Conservation (phyloP, 2,888 invertebrate genomes). For the Trichacis sp. region DNA sequence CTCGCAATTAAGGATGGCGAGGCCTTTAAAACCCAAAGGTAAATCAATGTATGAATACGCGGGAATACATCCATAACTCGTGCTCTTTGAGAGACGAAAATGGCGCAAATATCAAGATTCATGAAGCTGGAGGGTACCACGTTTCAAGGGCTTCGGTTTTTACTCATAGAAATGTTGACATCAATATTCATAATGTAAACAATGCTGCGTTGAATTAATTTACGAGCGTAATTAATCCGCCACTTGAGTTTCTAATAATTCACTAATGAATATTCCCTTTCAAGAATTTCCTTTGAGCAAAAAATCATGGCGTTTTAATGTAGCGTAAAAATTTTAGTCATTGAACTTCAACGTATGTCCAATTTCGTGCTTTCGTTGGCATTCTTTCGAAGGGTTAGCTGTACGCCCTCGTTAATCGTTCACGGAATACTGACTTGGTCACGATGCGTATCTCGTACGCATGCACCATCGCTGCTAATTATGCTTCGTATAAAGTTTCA, state of each 20-base stretch:
- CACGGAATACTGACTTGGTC: conserved; percentile 49
- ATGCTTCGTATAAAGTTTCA: conserved; percentile 43
- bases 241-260: too few relatives aligned
- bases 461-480: conserved; percentile 53
- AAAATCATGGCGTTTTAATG: background rate
- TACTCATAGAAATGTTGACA: conserved; percentile 15
- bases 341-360: conserved; percentile 16
- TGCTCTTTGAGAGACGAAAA: conserved; percentile 35
- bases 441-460: conserved; percentile 54
- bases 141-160: conserved; percentile 20
- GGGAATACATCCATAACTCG: conserved; percentile 38
- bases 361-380: conserved; percentile 11
- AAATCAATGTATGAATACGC: conserved; percentile 44
- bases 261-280: too few relatives aligned
- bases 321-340: conserved; percentile 13
- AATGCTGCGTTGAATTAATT: background rate
- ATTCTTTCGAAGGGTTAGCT: conserved; percentile 48
- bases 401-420: conserved; percentile 58
- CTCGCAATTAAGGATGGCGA: conserved; percentile 49
- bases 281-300: too few relatives aligned
- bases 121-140: conserved; percentile 11
- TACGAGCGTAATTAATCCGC: too few relatives aligned
- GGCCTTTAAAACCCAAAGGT: conserved; percentile 46
- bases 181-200: conserved; percentile 9
- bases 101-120: conserved; percentile 33